phyloP scores from a whole-genome alignment of 2,797 vertebrate genomes.

The Rhinogobio ventralis region DNA sequence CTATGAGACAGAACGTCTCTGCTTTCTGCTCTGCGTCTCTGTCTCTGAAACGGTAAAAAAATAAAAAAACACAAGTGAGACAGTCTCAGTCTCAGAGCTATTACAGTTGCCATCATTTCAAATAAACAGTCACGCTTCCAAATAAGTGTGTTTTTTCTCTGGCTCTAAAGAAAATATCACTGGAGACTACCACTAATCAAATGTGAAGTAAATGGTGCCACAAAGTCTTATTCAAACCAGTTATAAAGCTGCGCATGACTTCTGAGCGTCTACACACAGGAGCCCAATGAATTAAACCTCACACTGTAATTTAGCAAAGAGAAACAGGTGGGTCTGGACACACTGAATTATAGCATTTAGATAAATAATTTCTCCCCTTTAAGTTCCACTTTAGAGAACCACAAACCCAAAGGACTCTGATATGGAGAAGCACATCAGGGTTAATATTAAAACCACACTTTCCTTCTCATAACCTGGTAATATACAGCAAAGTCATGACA shows the following conservation, averaged over 20 bases:
- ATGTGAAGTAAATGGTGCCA: constrained; percentile 49
- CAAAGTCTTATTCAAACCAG: constrained; percentile 44
- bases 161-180: constrained; percentile 42
- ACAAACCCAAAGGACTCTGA: constrained; percentile 7
- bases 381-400: constrained; percentile 37
- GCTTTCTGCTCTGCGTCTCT: constrained; percentile 42
- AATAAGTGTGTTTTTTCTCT: constrained; percentile 31
- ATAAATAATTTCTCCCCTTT: constrained; percentile 44
- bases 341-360: constrained; percentile 37
- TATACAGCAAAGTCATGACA: constrained; percentile 20
- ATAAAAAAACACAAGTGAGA: constrained; percentile 10
- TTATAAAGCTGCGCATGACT: constrained; percentile 39
- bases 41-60: constrained; percentile 11
- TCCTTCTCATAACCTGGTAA: constrained; percentile 28
- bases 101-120: constrained; percentile 49
- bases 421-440: constrained; percentile 17
- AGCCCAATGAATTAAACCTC: constrained; percentile 29
- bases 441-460: constrained; percentile 41
- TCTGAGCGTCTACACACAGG: constrained; percentile 40
- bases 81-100: constrained; percentile 42
- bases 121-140: constrained; percentile 41
- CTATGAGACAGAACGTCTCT: constrained; percentile 42
- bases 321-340: constrained; percentile 42
- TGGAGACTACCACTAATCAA: constrained; percentile 44
- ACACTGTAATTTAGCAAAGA: constrained; percentile 34